phyloP scores from a whole-genome alignment of 2,113 vertebrate genomes.

The Pithys albifrons region DNA sequence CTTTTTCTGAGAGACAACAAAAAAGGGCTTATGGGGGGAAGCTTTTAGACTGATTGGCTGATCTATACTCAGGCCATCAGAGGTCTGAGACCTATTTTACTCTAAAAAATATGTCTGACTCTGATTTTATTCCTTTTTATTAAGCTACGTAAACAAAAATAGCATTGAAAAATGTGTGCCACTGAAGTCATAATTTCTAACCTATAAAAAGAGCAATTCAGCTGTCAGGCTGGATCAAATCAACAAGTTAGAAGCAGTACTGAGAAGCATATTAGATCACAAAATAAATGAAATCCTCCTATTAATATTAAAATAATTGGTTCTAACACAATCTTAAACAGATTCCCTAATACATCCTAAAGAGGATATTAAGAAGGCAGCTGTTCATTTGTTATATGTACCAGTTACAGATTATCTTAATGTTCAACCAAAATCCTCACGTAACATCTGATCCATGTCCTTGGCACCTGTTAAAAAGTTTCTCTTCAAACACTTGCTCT shows the following conservation, averaged over 20 bases:
- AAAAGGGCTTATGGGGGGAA: neutral
- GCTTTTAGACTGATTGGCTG: constrained; percentile 8
- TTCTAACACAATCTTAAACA: neutral
- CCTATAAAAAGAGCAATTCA: constrained; percentile 5
- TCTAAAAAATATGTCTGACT: neutral
- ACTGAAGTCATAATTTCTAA: constrained; percentile 28
- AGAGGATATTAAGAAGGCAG: neutral
- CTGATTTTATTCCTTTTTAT: constrained; percentile 26
- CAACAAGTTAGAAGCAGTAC: constrained; percentile 4
- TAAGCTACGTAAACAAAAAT: constrained; percentile 19
- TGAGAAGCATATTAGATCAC: neutral
- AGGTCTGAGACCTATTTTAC: constrained; percentile 15
- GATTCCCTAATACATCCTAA: neutral
- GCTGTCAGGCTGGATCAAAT: constrained; percentile 23
- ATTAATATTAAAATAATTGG: constrained; percentile 24
- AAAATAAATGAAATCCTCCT: neutral
- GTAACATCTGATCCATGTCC: neutral
- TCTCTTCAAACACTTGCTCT: neutral
- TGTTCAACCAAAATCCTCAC: neutral
- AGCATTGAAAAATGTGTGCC: constrained; percentile 10
- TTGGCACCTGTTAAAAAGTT: neutral
- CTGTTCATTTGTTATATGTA: rapidly evolving
- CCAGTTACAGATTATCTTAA: neutral
- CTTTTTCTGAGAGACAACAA: neutral
- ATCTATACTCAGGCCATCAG: neutral